Evolutionary conservation across 1,140 invertebrate species (phyloP).

Genomic region (Colletes gigas): DNA sequence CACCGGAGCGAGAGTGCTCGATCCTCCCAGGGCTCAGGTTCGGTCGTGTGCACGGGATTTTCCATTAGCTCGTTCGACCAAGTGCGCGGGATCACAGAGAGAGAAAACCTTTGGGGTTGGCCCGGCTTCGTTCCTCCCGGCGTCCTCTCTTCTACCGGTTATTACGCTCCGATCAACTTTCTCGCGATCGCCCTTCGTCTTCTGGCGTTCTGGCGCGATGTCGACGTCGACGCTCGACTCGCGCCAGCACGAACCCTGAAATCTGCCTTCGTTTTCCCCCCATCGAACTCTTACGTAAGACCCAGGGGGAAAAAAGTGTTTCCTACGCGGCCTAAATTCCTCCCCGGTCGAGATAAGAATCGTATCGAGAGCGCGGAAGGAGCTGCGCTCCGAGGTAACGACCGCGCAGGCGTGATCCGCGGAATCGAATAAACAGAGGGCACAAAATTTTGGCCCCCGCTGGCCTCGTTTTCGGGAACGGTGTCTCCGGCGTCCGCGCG

Average conservation of each 20-base stretch:
- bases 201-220: neutral
- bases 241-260: neutral
- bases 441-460: slow-evolving; percentile 40
- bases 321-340: neutral
- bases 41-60: slow-evolving; percentile 60
- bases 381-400: slow-evolving; percentile 8
- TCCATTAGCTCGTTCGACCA: slow-evolving; percentile 68
- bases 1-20: slow-evolving; percentile 59
- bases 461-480: slow-evolving; percentile 39
- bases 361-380: neutral
- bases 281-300: too few species aligned
- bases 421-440: slow-evolving; percentile 41
- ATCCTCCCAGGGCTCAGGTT: slow-evolving; percentile 45
- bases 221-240: neutral
- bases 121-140: slow-evolving; percentile 1
- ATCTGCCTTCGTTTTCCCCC: neutral
- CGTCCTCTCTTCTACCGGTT: slow-evolving; percentile 2
- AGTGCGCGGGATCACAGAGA: slow-evolving; percentile 65
- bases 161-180: neutral
- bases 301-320: neutral
- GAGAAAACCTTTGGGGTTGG: slow-evolving; percentile 45
- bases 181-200: slow-evolving; percentile 9
- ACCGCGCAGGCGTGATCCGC: slow-evolving; percentile 43
- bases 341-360: neutral
- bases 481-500: slow-evolving; percentile 1